Percentiles rank a stretch among this genome's conserved stretches.
Evolutionary conservation across 2,888 invertebrate species (phyloP).

Genomic region (Lasiommata megera): DNA sequence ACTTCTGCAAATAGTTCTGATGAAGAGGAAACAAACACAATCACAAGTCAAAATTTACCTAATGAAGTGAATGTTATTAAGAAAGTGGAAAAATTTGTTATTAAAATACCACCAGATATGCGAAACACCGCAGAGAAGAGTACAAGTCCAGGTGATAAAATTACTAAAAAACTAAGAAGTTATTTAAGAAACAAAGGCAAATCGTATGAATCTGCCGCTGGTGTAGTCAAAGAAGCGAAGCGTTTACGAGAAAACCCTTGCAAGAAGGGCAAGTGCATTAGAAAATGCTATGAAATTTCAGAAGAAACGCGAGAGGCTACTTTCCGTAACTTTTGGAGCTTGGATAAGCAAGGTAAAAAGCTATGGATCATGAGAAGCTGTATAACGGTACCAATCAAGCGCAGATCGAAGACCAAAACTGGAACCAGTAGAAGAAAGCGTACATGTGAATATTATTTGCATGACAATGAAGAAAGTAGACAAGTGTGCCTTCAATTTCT

Average conservation of each 20-base stretch:
- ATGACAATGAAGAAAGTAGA: constrained; percentile 26
- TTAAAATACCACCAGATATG: not conserved
- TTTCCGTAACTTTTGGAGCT: not conserved
- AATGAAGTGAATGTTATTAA: not conserved
- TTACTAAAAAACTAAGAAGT: not conserved
- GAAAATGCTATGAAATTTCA: not conserved
- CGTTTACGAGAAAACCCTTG: not conserved
- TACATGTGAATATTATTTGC: not conserved
- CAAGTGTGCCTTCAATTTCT: constrained; percentile 5
- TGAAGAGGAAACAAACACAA: not conserved
- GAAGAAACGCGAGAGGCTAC: not conserved
- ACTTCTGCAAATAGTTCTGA: not conserved
- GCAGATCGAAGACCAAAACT: not conserved
- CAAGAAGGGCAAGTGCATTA: not conserved
- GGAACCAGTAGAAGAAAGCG: not conserved
- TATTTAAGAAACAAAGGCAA: not conserved
- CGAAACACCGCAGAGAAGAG: not conserved
- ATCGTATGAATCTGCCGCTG: not conserved
- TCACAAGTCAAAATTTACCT: not conserved
- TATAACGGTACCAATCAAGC: not conserved
- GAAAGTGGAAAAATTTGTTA: not conserved
- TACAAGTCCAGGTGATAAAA: not conserved
- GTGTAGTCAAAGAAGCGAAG: not conserved
- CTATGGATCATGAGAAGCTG: not conserved
- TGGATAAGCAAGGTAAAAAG: not conserved